Evolutionary conservation across 2,797 vertebrate species (phyloP).

Genomic region (Microchirus variegatus): DNA sequence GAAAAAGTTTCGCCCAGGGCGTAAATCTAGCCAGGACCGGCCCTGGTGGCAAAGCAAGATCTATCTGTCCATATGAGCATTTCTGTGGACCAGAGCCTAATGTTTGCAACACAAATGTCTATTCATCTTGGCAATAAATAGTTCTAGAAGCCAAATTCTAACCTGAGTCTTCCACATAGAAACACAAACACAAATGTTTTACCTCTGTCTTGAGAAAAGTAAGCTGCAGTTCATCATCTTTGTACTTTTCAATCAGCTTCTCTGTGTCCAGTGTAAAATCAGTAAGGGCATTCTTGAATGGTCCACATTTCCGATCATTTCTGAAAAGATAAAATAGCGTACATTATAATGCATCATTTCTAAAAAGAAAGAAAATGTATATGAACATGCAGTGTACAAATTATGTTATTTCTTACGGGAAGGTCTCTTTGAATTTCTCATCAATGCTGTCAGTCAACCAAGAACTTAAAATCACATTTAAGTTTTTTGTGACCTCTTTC

Average conservation of each 20-base stretch:
- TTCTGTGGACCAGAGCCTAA: too few species aligned
- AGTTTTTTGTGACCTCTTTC: conserved; percentile 13
- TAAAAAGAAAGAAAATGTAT: too few species aligned
- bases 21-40: too few species aligned
- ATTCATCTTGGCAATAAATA: too few species aligned
- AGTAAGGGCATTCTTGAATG: conserved; percentile 31
- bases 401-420: conserved; percentile 44
- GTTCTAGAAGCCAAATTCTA: too few species aligned
- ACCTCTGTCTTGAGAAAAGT: conserved; percentile 54
- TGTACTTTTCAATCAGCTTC: conserved; percentile 11
- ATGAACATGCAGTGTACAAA: too few species aligned
- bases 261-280: conserved; percentile 37
- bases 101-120: too few species aligned
- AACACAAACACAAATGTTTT: not conserved
- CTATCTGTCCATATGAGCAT: too few species aligned
- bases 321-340: conserved; percentile 37
- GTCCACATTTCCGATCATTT: conserved; percentile 29
- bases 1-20: too few species aligned
- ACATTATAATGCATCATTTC: not conserved
- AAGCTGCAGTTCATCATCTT: conserved; percentile 30
- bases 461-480: conserved; percentile 43
- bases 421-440: conserved; percentile 53
- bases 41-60: too few species aligned
- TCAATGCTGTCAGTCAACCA: conserved; percentile 44
- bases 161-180: not conserved